A percentile compares a stretch with the other conserved stretches of the same genome.
Evolutionary conservation across 2,113 vertebrate species (phyloP).

Genomic region (Neodontobutis hainanensis): DNA sequence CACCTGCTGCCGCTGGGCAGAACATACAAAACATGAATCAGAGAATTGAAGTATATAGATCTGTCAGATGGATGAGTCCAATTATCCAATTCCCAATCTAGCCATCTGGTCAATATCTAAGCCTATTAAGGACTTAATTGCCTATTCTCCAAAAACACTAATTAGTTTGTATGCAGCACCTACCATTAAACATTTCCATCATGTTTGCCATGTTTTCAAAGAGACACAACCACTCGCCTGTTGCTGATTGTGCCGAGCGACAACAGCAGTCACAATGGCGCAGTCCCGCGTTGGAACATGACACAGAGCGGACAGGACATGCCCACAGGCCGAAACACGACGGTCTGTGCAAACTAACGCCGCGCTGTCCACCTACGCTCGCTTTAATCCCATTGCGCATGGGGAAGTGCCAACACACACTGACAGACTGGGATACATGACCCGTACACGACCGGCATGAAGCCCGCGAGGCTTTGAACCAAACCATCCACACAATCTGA

Average conservation of each 20-base stretch:
- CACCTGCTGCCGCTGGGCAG: too few species aligned
- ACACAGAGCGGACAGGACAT: slow-evolving; percentile 16
- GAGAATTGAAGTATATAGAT: too few species aligned
- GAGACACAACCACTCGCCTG: not conserved
- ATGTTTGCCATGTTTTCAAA: not conserved
- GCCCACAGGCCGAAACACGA: not conserved
- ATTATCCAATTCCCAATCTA: too few species aligned
- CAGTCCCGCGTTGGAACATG: not conserved
- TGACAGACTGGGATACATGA: not conserved
- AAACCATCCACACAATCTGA: not conserved
- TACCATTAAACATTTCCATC: too few species aligned
- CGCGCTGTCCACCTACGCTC: slow-evolving; percentile 4
- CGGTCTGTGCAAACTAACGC: not conserved
- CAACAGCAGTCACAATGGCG: not conserved
- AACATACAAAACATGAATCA: too few species aligned
- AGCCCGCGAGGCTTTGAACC: not conserved
- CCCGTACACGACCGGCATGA: not conserved
- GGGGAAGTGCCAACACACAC: not conserved
- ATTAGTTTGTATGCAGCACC: too few species aligned
- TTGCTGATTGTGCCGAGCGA: too few species aligned
- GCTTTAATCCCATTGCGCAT: not conserved
- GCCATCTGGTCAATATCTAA: too few species aligned
- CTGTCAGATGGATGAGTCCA: too few species aligned
- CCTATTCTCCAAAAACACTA: too few species aligned
- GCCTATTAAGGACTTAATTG: too few species aligned